Percentiles rank a stretch among this genome's conserved stretches.
phyloP scores from a whole-genome alignment of 2,888 invertebrate genomes.

The Ligdia adustata region DNA sequence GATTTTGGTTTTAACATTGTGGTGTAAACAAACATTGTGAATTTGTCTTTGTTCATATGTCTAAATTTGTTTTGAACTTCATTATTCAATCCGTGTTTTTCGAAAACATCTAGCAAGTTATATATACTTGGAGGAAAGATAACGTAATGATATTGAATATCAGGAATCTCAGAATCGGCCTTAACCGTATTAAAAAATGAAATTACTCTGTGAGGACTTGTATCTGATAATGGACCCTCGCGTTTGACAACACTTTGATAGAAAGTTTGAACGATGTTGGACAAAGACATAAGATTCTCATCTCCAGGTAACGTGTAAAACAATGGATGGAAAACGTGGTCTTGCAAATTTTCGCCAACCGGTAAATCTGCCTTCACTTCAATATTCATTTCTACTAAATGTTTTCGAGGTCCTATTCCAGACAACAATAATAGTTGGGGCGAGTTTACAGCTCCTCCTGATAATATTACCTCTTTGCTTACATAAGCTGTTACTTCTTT shows the following conservation, averaged over 20 bases:
- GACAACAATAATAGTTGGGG: constrained; percentile 80
- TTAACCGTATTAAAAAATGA: constrained; percentile 61
- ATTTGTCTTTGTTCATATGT: constrained; percentile 51
- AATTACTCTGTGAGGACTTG: constrained; percentile 62
- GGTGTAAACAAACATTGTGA: constrained; percentile 74
- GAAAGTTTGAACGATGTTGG: constrained; percentile 54
- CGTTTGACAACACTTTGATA: constrained; percentile 73
- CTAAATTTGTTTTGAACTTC: constrained; percentile 49
- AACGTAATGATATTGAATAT: constrained; percentile 60
- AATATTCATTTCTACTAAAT: constrained; percentile 64
- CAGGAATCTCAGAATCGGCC: constrained; percentile 51
- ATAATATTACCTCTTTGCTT: constrained; percentile 77
- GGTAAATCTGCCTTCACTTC: constrained; percentile 68
- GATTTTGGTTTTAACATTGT: constrained; percentile 87
- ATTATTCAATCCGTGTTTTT: constrained; percentile 49
- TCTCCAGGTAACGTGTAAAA: constrained; percentile 55
- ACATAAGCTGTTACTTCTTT: constrained; percentile 57
- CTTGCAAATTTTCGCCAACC: constrained; percentile 80
- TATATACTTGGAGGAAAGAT: constrained; percentile 49
- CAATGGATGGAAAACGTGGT: constrained; percentile 72
- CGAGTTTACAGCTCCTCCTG: constrained; percentile 77
- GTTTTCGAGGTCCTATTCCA: constrained; percentile 75
- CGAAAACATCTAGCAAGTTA: constrained; percentile 51
- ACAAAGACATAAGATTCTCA: constrained; percentile 45
- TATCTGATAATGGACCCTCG: constrained; percentile 73